Base-by-base conservation (phyloP, 2,888 invertebrate species). In the Polydrusus pterygomalis region DNA sequence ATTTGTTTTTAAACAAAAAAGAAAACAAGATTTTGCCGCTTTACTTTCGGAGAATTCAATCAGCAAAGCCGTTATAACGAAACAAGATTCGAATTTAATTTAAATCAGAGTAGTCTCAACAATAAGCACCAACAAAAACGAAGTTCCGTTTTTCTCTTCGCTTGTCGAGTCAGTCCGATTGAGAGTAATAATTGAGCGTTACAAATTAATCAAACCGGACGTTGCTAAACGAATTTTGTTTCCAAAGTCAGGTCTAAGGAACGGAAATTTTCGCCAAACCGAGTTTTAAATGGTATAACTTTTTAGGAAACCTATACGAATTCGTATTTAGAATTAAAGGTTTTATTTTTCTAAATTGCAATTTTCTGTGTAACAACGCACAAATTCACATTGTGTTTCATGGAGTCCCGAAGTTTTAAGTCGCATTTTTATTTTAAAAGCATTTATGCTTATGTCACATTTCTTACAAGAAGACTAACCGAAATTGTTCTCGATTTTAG, bases 151-250 rank as follows among this genome's bases (percentile, higher is more conserved):
- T 68, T 54, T 68, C 67, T 68, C 20, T 34, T 9, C 40, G 54
- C 25, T 43, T 18, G 54, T 54, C 67, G 51, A 68, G 40, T 34
- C 67, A 38, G 20, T 54, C 20, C 67, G 38, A 43, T 68, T 68
- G 38, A 38, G 56, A 43, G 58, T 65, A 67, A 73, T 73, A 73
- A 73, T 65, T 65, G 67, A 67, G 60, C 38, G 56, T 73, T 67
- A 60, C 58, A 47, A 73, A 73, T 65, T 73, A 71, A 71, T 71
- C 71, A 34, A 64, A 47, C 47, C 25, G 58, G 56, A 49, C 64
- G 56, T 62, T 15, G 17, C 64, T 49, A 64, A 51, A 38, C 64
- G 40, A 51, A 71, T 15, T 71, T 54, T 64, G 71, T 64, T 67
- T 54, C 30, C 38, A 38, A 64, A 65, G 38, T 49, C 43, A 18